These are phyloP conservation scores for Peromyscus leucopus DNA, from an alignment of 2,113 vertebrate species.

Conservation along the genomic window DNA sequence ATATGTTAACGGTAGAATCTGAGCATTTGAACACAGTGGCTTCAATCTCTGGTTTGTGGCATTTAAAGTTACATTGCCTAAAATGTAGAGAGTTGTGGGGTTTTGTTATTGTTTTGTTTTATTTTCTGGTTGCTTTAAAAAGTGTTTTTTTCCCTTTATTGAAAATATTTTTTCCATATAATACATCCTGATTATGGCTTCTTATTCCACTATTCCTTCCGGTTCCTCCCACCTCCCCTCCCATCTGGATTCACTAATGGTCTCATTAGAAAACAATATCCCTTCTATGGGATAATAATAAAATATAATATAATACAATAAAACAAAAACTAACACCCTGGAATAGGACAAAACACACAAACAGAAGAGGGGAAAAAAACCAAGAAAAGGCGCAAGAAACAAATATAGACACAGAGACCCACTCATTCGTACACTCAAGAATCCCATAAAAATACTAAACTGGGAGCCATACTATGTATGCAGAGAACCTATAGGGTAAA, in stretches of 20 bases:
- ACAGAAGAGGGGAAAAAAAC: neutral
- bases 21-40: neutral
- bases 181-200: neutral
- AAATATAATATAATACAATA: neutral
- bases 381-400: neutral
- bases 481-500: neutral
- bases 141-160: neutral
- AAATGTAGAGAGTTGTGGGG: neutral
- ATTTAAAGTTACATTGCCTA: slow-evolving; percentile 40
- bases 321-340: neutral
- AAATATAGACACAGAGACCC: neutral
- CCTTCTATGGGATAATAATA: neutral
- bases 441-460: neutral
- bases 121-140: neutral
- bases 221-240: neutral
- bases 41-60: slow-evolving; percentile 9
- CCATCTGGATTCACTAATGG: neutral
- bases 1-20: slow-evolving; percentile 29
- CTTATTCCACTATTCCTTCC: neutral
- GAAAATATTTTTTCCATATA: neutral
- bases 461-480: neutral
- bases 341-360: neutral
- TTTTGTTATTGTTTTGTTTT: neutral
- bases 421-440: neutral
- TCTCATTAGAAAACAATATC: neutral